Conservation (phyloP, 2,797 vertebrate genomes). For the Rhinogobio ventralis region DNA sequence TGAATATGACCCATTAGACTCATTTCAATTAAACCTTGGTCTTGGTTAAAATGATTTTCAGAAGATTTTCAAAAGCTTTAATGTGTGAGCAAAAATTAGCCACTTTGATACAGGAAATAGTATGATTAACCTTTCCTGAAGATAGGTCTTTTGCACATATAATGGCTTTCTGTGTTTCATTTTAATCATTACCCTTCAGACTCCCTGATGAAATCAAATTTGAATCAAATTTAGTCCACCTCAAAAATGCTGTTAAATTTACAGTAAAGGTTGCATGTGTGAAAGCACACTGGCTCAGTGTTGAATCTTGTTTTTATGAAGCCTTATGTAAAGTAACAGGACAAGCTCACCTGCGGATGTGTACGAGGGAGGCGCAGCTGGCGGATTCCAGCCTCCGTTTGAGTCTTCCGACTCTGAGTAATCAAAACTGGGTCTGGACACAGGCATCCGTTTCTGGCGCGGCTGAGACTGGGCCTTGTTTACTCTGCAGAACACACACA, state of each 20-base stretch:
- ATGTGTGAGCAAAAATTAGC: neutral
- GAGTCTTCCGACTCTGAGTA: conserved; percentile 81
- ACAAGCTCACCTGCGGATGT: conserved; percentile 66
- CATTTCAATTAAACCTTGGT: conserved; percentile 11
- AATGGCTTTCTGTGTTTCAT: neutral
- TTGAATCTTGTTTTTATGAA: no score
- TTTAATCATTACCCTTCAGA: neutral
- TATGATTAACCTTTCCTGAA: conserved; percentile 4
- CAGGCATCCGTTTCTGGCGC: conserved; percentile 83
- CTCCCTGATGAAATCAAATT: neutral
- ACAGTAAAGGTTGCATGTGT: neutral
- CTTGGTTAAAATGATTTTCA: neutral
- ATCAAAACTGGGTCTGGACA: conserved; percentile 83
- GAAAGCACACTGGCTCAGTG: neutral
- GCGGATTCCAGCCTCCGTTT: conserved; percentile 84
- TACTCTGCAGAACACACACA: conserved; percentile 75
- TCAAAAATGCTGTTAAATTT: neutral
- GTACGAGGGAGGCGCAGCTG: conserved; percentile 69
- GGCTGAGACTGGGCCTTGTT: conserved; percentile 85
- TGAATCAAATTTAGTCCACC: neutral
- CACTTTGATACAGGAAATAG: neutral
- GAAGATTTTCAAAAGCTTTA: neutral
- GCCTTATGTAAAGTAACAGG: neutral
- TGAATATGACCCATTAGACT: neutral
- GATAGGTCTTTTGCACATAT: neutral